These are phyloP conservation scores for Percopsis transmontana DNA, from an alignment of 2,113 vertebrate species.

Conservation along the genomic window DNA sequence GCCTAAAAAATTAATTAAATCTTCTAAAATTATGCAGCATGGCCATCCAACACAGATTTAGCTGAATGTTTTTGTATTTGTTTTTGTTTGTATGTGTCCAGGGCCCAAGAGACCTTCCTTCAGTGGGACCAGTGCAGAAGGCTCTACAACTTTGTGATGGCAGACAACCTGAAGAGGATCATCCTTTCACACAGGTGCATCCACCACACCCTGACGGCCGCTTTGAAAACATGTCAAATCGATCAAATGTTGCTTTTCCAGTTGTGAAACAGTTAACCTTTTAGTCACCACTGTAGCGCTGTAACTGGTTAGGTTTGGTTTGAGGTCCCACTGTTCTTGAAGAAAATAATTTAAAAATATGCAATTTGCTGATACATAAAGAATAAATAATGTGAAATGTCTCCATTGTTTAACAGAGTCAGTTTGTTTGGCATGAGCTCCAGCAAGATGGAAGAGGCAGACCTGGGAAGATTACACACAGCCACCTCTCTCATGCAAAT, in stretches of 20 bases:
- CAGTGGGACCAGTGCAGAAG: slow-evolving; percentile 94
- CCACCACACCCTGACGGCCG: background rate
- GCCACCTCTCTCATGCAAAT: slow-evolving; percentile 94
- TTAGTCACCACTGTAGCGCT: no score
- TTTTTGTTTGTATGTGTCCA: slow-evolving; percentile 36
- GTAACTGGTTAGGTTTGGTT: no score
- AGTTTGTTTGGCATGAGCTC: slow-evolving; percentile 81
- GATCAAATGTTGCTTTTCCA: no score
- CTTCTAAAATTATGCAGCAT: no score
- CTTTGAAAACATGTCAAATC: no score
- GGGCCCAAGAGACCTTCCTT: slow-evolving; percentile 92
- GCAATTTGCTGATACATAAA: background rate
- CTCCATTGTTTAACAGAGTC: slow-evolving; percentile 67
- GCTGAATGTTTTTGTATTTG: background rate
- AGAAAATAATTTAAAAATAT: background rate
- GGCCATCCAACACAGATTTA: no score
- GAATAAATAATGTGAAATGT: background rate
- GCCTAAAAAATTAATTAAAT: no score
- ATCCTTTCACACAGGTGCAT: slow-evolving; percentile 89
- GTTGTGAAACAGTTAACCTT: no score
- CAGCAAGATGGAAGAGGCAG: slow-evolving; percentile 80
- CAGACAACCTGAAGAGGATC: slow-evolving; percentile 93
- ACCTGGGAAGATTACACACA: slow-evolving; percentile 82
- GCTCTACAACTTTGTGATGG: slow-evolving; percentile 93
- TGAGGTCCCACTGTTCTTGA: background rate